Evolutionary conservation across 2,888 invertebrate genomes (phyloP), one percentile per base, ranked within the genome.

Genomic region (Ganaspis brasiliensis): DNA sequence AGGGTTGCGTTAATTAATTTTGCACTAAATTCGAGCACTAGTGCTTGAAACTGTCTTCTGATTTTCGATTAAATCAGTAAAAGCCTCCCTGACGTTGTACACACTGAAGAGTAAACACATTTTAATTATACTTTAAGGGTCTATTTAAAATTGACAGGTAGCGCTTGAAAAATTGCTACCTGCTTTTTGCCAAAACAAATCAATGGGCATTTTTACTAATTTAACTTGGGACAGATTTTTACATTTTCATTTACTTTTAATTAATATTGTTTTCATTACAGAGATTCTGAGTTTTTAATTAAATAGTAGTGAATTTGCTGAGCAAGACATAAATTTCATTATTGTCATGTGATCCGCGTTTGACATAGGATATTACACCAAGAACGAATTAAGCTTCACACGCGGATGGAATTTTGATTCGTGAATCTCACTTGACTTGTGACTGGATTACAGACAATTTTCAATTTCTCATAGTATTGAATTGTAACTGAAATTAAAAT

Each of bases 311-410:
- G 12, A 63, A 21, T 21, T 14, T 45, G 6, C 14, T 8, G 40
- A 40, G 24, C 14, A 63, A 63, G n/a, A 86, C 87, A 83, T 86
- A 85, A 87, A 85, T 86, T 85, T 85, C 84, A 81, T 74, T 80
- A 63, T 40, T 24, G 21, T 76, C 63, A 61, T 84, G 80, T 85
- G 87, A 87, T 86, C 86, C 77, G 76, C 71, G 73, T 78, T 73
- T 81, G 80, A 85, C 82, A 76, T 81, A 80, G 79, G 81, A 81
- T 86, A 84, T 84, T 85, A 79, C 81, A 76, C 55, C 83, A 75
- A 82, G 79, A 71, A 86, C 79, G 83, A 76, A 81, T 78, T 45
- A 74, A 79, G 79, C 63, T 49, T 72, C 56, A 61, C 75, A 79
- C 84, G 84, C 80, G 85, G 84, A 78, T 73, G 61, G 84, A 73